These are phyloP conservation scores for Scalopus aquaticus DNA, from an alignment of 2,113 vertebrate species.

Conservation along the genomic window DNA sequence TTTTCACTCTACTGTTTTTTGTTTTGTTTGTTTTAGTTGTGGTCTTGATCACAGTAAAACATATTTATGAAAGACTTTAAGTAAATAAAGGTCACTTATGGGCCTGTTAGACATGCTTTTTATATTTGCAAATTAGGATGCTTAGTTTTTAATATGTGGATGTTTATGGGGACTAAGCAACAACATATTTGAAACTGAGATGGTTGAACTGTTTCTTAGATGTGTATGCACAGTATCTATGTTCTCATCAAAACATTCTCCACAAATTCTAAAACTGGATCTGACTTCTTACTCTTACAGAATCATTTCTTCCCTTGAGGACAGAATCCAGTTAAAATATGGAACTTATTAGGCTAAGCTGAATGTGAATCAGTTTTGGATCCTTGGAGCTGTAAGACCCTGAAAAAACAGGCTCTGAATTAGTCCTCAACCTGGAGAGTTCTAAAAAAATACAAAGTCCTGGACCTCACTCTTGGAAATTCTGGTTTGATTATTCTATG, in stretches of 20 bases:
- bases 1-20: background rate
- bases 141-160: background rate
- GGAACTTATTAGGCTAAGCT: background rate
- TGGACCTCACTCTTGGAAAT: background rate
- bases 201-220: background rate
- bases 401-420: background rate
- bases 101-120: background rate
- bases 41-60: background rate
- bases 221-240: background rate
- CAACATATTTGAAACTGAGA: background rate
- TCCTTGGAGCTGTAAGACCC: background rate
- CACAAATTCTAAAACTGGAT: background rate
- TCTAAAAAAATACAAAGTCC: background rate
- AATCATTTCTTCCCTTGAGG: background rate
- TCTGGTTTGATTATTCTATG: background rate
- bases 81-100: background rate
- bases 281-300: background rate
- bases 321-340: background rate
- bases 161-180: background rate
- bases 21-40: background rate
- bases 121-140: background rate
- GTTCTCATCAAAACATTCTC: background rate
- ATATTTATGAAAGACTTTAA: background rate
- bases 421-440: background rate
- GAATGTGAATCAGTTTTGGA: conserved; percentile 6